Conservation (phyloP, 2,888 invertebrate species). For the Zhuqinia jingwanae region DNA sequence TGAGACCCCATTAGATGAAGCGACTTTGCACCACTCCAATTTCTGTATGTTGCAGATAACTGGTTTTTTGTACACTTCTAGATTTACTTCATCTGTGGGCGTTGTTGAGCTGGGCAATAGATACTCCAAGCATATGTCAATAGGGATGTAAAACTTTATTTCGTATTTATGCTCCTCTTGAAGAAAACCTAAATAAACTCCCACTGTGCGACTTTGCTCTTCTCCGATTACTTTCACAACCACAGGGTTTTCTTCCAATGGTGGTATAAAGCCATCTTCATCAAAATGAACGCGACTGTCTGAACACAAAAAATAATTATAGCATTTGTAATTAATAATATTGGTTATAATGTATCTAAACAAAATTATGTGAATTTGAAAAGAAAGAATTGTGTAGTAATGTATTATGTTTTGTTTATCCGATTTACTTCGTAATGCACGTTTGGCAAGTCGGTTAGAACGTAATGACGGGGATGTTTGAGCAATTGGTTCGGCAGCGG, state of each 20-base stretch:
- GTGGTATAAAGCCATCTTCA: constrained; percentile 70
- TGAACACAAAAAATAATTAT: too few relatives aligned
- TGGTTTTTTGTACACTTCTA: constrained; percentile 59
- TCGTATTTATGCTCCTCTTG: constrained; percentile 77
- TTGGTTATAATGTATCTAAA: too few relatives aligned
- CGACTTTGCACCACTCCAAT: constrained; percentile 62
- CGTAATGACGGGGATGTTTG: constrained; percentile 68
- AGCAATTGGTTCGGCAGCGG: constrained; percentile 61
- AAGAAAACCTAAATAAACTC: constrained; percentile 77
- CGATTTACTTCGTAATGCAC: constrained; percentile 66
- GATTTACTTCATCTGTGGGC: constrained; percentile 27
- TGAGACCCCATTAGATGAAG: constrained; percentile 30
- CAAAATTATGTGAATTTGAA: too few relatives aligned
- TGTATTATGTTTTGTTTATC: background rate
- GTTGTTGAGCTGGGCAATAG: constrained; percentile 47
- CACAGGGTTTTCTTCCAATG: constrained; percentile 74
- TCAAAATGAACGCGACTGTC: constrained; percentile 78
- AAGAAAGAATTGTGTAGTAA: background rate
- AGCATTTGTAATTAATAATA: too few relatives aligned
- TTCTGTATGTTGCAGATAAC: constrained; percentile 59
- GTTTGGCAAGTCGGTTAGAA: constrained; percentile 67
- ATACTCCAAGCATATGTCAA: constrained; percentile 72
- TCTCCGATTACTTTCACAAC: constrained; percentile 73
- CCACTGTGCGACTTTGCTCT: constrained; percentile 74
- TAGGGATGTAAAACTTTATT: constrained; percentile 73